Percentiles rank a stretch among this genome's conserved stretches.
Conservation (phyloP, 2,113 vertebrate species). For the Thunnus thynnus region DNA sequence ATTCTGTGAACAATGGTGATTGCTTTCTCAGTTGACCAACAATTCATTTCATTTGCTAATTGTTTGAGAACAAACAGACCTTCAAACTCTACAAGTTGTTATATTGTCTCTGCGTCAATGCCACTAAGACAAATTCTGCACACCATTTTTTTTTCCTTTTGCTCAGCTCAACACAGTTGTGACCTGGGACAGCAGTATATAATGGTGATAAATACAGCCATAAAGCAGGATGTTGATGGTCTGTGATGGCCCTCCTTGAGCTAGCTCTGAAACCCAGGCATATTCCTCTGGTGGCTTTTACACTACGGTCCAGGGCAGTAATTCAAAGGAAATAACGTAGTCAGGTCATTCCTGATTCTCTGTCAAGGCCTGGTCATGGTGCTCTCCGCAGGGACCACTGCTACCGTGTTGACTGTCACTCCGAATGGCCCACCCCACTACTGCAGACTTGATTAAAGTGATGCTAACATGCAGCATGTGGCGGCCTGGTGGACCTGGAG, state of each 20-base stretch:
- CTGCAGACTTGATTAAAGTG: slow-evolving; percentile 45
- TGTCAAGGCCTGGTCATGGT: slow-evolving; percentile 26
- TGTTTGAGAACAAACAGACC: not conserved
- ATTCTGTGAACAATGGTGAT: not conserved
- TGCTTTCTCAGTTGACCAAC: not conserved
- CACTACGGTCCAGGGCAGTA: slow-evolving; percentile 35
- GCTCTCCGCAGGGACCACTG: slow-evolving; percentile 6
- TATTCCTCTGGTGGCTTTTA: slow-evolving; percentile 48
- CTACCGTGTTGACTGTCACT: slow-evolving; percentile 24
- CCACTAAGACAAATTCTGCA: not conserved
- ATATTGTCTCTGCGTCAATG: not conserved
- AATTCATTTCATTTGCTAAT: too few species aligned
- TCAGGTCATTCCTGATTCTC: slow-evolving; percentile 47
- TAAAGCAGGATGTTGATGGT: slow-evolving; percentile 56
- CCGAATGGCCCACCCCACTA: slow-evolving; percentile 1
- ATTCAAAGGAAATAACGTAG: slow-evolving; percentile 55
- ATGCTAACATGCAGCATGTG: slow-evolving; percentile 21
- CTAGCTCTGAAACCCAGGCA: slow-evolving; percentile 26
- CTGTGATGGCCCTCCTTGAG: slow-evolving; percentile 48
- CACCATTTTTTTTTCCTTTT: slow-evolving; percentile 6
- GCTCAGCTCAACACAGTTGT: slow-evolving; percentile 9
- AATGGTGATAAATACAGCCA: slow-evolving; percentile 49
- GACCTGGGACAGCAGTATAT: slow-evolving; percentile 30
- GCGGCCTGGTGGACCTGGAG: slow-evolving; percentile 1
- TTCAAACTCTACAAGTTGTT: not conserved